Evolutionary conservation across 2,888 invertebrate species (phyloP), one percentile per base, ranked within the genome.

Genomic region (Drosophila anceps): DNA sequence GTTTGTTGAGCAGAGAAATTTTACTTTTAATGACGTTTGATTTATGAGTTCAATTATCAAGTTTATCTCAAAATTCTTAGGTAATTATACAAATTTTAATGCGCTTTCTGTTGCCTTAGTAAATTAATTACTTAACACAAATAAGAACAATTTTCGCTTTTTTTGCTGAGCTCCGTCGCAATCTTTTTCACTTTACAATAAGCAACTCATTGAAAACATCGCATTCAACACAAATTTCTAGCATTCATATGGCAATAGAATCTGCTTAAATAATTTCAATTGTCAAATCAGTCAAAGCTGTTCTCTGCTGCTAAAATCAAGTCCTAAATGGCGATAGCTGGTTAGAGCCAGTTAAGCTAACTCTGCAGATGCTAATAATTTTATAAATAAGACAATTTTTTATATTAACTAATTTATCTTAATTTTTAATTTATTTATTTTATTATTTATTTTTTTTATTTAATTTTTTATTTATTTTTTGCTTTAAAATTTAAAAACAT

Each of bases 21-120:
- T n/a, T n/a, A n/a, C n/a, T n/a, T n/a, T n/a, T n/a, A n/a, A n/a
- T 44, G 24, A 44, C 46, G 15, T 46, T 46, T 46, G 8, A 46
- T 27, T 27, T 27, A 46, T 9, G 15, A 15, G 13, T 27, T 46
- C 8, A 15, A 46, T 46, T 27, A 46, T 24, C 10, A 15, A 15
- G 44, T 44, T n/a, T n/a, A 9, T 8, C 13, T 27, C 9, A 46
- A 1, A 27, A 15, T 4, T 27, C 13, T 15, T 0, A 24, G 27
- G 27, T 27, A 27, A 15, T 46, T 27, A 46, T 15, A 46, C 27
- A 24, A 24, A 24, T 24, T 8, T 12, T 0, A 13, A 24, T 8
- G 3, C 7, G 24, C 0, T 6, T 39, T 39, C 39, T 39, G 7
- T 39, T 39, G n/a, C 8, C 15, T 15, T 18, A n/a, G 6, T 9